Conservation (phyloP, 2,888 invertebrate species). For the Vanessa cardui region DNA sequence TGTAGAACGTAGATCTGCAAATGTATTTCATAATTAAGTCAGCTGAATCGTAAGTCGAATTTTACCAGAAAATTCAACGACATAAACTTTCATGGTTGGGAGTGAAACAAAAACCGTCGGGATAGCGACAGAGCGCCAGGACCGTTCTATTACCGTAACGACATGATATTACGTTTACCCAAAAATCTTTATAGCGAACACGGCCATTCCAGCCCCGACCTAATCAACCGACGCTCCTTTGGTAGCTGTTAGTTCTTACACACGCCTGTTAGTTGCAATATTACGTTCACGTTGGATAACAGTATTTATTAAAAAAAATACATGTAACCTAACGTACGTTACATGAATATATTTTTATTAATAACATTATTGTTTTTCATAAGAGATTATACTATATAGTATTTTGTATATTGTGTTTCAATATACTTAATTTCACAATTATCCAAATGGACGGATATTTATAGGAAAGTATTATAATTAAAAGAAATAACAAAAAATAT, state of each 20-base stretch:
- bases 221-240: slow-evolving; percentile 71
- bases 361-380: too few relatives aligned
- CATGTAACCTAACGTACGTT: not conserved
- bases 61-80: slow-evolving; percentile 5
- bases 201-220: slow-evolving; percentile 63
- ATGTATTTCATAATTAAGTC: not conserved
- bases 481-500: too few relatives aligned
- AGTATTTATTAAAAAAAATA: slow-evolving; percentile 3
- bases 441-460: too few relatives aligned
- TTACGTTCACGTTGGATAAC: slow-evolving; percentile 31
- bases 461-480: too few relatives aligned
- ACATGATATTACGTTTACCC: slow-evolving; percentile 78
- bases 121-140: slow-evolving; percentile 37
- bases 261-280: slow-evolving; percentile 43
- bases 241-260: slow-evolving; percentile 46
- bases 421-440: too few relatives aligned
- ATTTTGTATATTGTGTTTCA: too few relatives aligned
- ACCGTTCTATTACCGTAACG: slow-evolving; percentile 77
- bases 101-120: slow-evolving; percentile 25
- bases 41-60: not conserved
- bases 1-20: not conserved
- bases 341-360: too few relatives aligned
- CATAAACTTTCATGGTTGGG: slow-evolving; percentile 12
- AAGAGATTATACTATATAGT: too few relatives aligned
- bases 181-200: slow-evolving; percentile 74